Conservation (phyloP, 2,888 invertebrate genomes). For the Germaria angustata region DNA sequence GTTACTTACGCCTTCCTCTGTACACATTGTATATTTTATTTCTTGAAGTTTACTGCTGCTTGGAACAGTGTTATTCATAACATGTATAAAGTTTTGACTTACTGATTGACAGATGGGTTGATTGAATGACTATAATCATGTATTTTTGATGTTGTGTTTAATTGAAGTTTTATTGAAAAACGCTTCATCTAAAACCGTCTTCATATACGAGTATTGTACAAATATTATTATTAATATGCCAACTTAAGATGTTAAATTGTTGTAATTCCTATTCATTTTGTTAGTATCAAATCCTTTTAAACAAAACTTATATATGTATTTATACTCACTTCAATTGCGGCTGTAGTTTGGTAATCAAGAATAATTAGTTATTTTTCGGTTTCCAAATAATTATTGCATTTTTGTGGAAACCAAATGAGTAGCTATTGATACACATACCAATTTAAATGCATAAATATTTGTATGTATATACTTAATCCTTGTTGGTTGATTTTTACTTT, state of each 20-base stretch:
- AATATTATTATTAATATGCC: not conserved
- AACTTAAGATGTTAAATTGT: slow-evolving; percentile 16
- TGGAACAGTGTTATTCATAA: slow-evolving; percentile 6
- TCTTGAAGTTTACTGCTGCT: slow-evolving; percentile 33
- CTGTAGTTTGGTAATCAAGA: slow-evolving; percentile 25
- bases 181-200: not conserved
- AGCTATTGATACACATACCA: slow-evolving; percentile 12
- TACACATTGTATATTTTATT: slow-evolving; percentile 17
- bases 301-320: not conserved
- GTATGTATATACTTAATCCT: slow-evolving; percentile 16
- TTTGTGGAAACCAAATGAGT: slow-evolving; percentile 34
- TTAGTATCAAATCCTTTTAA: not conserved
- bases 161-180: not conserved
- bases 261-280: slow-evolving; percentile 11
- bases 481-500: slow-evolving; percentile 32
- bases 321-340: slow-evolving; percentile 40
- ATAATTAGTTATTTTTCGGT: not conserved
- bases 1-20: not conserved
- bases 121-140: slow-evolving; percentile 24
- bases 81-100: slow-evolving; percentile 18
- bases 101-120: slow-evolving; percentile 30
- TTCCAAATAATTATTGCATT: slow-evolving; percentile 58
- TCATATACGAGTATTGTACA: not conserved
- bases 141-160: slow-evolving; percentile 71
- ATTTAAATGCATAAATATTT: slow-evolving; percentile 10